These are phyloP conservation scores for Pseudococcus jackbeardsleyi DNA, from an alignment of 2,888 invertebrate genomes.

Conservation along the genomic window DNA sequence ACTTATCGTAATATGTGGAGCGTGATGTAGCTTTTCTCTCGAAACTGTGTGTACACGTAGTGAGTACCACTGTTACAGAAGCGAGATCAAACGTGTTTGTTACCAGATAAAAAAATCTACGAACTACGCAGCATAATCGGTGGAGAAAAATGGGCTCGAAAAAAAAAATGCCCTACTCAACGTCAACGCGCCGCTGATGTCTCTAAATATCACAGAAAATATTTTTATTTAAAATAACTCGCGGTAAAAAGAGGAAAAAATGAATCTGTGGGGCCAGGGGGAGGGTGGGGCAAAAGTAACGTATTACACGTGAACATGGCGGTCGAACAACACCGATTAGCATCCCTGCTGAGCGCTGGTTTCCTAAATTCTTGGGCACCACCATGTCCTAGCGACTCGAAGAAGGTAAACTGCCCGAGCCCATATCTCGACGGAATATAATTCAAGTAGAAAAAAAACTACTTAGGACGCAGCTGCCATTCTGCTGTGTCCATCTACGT, in stretches of 20 bases:
- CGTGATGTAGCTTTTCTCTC: slow-evolving; percentile 41
- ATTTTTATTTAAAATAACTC: slow-evolving; percentile 7
- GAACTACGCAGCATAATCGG: neutral
- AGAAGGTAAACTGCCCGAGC: slow-evolving; percentile 27
- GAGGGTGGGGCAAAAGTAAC: neutral
- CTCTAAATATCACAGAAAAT: slow-evolving; percentile 30
- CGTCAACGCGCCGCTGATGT: slow-evolving; percentile 38
- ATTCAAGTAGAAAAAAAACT: neutral
- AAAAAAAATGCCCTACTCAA: slow-evolving; percentile 32
- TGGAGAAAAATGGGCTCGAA: neutral
- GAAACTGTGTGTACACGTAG: neutral
- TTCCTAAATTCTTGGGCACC: slow-evolving; percentile 6
- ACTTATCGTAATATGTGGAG: slow-evolving; percentile 56
- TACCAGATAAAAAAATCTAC: slow-evolving; percentile 6
- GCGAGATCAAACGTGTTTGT: slow-evolving; percentile 48
- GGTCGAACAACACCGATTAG: slow-evolving; percentile 16
- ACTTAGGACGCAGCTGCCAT: neutral
- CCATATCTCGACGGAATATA: neutral
- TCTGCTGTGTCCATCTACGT: slow-evolving; percentile 3
- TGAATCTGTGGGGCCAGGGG: too few species aligned
- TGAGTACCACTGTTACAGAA: slow-evolving; percentile 44
- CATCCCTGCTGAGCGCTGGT: slow-evolving; percentile 3
- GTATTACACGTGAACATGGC: neutral
- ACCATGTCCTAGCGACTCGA: too few species aligned
- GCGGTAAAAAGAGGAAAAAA: neutral